Base-by-base conservation (phyloP, 2,113 vertebrate species). In the Gasterosteus nipponicus region DNA sequence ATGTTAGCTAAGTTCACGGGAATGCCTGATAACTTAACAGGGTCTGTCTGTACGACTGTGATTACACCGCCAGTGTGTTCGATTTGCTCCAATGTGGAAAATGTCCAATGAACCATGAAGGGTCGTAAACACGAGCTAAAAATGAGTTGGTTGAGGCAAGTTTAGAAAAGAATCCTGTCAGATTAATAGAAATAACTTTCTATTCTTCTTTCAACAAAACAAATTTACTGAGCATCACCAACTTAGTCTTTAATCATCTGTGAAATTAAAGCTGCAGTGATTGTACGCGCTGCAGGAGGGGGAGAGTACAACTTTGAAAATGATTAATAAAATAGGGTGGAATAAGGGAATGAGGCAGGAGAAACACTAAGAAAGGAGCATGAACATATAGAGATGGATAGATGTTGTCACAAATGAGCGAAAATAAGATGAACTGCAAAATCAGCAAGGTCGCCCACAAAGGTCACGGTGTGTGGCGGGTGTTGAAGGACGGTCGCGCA, bases 221-320 rank as follows among this genome's bases (percentile, higher is more conserved):
- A 31, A 4, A 29, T 41, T 67, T 31, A 42, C 29, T n/a, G 64
- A 53, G 51, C 22, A 26, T 15, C 19, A 29, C 7, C 5, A 22
- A 61, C 5, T 12, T 51, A 39, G 41, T 66, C 51, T 78, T 77
- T 49, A 69, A 65, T 73, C 61, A 49, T 56, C 44, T 61, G 65
- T 74, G 65, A 65, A 73, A 65, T 65, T 59, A 47, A 69, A n/a
- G 68, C 58, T 51, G 42, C 22, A 10, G 58, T 11, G 16, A 54
- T 7, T 8, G 42, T 10, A 19, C 39, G 53, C 49, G 38, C 51
- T 31, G n/a, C 1, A 16, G 9, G 15, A 29, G 19, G 39, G 39
- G 26, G 0, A 47, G 42, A 22, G 31, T 14, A n/a, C 10, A 8
- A 26, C 10, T 66, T 53, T 60, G 8, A 44, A 18, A 22, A 29